Evolutionary conservation across 2,113 vertebrate species (phyloP), one percentile per base, ranked within the genome.

Genomic region (Sinocyclocheilus rhinocerous): DNA sequence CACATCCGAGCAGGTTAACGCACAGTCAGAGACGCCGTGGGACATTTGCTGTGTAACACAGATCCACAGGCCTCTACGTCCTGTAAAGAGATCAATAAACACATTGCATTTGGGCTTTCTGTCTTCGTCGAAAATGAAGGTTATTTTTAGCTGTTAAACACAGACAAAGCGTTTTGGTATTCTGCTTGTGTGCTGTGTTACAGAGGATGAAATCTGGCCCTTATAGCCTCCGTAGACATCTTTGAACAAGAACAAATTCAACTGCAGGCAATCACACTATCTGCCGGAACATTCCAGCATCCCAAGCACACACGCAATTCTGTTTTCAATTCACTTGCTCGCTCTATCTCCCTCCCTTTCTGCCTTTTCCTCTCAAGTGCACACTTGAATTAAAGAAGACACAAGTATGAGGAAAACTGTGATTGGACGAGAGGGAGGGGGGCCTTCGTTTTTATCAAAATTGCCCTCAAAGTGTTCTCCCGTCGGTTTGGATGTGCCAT

Each of bases 391-490:
- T 84, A 76, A 91, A 76, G 69, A 83, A 87, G 87, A 91, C 92
- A 89, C 73, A 59, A 90, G 78, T 81, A 52, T 70, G 76, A 91
- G 90, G 91, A 91, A 89, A 89, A 88, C 87, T 88, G 84, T 79
- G 69, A 89, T 88, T 85, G 77, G 80, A 88, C 63, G 6, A 39
- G 59, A 65, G 24, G 24, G 13, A 0, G 39, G 26, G 15, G 50
- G 29, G 7, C 16, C 22, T 55, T 69, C n/a, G 75, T 91, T 91
- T 91, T 94, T 93, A 93, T 94, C 91, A 76, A 90, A 94, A 94
- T 91, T 91, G 93, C 89, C 94, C 91, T 92, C 87, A 92, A 93
- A 89, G 90, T 91, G 90, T 84, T 55, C 88, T 52, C 80, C 90
- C 90, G 92, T 91, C 87, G 70, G 89, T 90, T 90, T 91, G 90